Evolutionary conservation across 2,797 vertebrate genomes (phyloP), one percentile per base, ranked within the genome.

Genomic region (Diglossa cyanea): DNA sequence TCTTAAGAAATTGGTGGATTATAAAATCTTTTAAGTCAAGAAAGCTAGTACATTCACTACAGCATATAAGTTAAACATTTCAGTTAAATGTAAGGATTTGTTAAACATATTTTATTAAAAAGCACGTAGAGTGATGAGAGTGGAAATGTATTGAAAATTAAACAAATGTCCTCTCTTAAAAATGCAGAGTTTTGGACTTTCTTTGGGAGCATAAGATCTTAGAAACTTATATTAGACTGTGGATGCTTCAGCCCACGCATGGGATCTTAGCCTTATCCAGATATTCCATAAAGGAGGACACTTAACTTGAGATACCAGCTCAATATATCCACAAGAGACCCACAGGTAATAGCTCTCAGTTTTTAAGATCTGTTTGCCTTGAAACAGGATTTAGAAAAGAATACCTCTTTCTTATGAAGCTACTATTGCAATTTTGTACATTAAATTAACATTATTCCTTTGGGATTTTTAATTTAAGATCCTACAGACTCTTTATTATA

Each of bases 391-490:
- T 95, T 94, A 90, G 50, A 54, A 88, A 83, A 90, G 30, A 82
- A 65, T 62, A 72, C 14, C 75, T 72, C 40, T 74, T 93, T 71
- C 61, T 90, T 83, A 72, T 10, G 10, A 84, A 85, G 23, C 13
- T 72, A 80, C 23, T 62, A 72, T 35, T 66, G 30, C 68, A 88
- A 88, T 86, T 94, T 86, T 86, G 9, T 74, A 66, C 1, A 0
- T 86, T 90, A 88, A 85, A 80, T 83, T 93, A 90, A 28, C 17
- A 50, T 94, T 91, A 88, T 90, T 94, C 74, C 25, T 86, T 16
- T 12, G 58, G 23, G 54, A 93, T 72, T 94, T 96, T 84, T 93
- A 95, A 93, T 91, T 88, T 91, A 86, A 81, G 47, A 62, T 58
- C 26, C 45, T 86, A 61, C 35, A 67, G 72, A 39, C 14, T 88